phyloP scores from a whole-genome alignment of 2,888 invertebrate genomes.

The Hipparchia sbordonii region DNA sequence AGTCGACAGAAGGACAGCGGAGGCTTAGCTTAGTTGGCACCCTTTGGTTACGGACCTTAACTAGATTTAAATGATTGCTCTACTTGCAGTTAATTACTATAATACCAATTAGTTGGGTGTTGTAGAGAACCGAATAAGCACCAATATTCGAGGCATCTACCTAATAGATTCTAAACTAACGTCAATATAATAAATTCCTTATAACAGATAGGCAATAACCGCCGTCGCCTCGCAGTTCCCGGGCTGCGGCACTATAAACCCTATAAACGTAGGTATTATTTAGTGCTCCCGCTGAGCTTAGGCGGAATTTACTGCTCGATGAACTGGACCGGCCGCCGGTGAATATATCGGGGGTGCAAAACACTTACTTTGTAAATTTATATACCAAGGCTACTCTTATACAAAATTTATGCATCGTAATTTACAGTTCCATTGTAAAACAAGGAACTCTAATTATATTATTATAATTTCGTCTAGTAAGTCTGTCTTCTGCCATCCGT shows the following conservation, averaged over 20 bases:
- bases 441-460: too few relatives aligned
- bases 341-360: constrained; percentile 28
- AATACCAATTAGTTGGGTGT: not conserved
- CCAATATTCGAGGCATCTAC: not conserved
- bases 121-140: not conserved
- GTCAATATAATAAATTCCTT: constrained; percentile 3
- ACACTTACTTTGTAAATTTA: constrained; percentile 22
- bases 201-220: constrained; percentile 11
- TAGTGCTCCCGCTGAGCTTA: constrained; percentile 33
- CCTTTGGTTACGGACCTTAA: too few relatives aligned
- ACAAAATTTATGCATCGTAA: not conserved
- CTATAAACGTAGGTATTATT: constrained; percentile 41
- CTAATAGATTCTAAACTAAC: not conserved
- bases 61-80: not conserved
- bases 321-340: constrained; percentile 28
- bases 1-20: too few relatives aligned
- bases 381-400: constrained; percentile 3
- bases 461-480: too few relatives aligned
- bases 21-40: too few relatives aligned
- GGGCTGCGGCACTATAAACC: constrained; percentile 52
- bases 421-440: not conserved
- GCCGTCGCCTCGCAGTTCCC: constrained; percentile 45
- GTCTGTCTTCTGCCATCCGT: too few relatives aligned
- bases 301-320: constrained; percentile 40
- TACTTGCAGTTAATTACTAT: not conserved